phyloP scores from a whole-genome alignment of 2,797 vertebrate species.

The Sebastes iracundus region DNA sequence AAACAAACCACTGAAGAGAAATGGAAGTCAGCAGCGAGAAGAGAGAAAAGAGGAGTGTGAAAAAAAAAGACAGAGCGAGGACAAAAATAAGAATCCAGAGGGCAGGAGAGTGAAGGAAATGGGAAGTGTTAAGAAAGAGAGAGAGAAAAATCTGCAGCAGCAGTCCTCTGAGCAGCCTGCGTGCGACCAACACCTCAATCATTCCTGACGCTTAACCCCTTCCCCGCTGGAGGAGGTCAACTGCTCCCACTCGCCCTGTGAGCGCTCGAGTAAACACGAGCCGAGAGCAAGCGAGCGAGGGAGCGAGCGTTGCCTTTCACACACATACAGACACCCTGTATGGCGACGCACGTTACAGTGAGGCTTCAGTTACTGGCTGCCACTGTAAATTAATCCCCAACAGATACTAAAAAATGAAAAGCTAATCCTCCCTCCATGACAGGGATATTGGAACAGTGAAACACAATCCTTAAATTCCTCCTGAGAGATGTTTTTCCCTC shows the following conservation, averaged over 20 bases:
- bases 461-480: slow-evolving; percentile 61
- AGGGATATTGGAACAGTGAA: slow-evolving; percentile 55
- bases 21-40: neutral
- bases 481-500: slow-evolving; percentile 42
- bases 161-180: slow-evolving; percentile 57
- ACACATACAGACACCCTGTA: slow-evolving; percentile 12
- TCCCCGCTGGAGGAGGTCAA: slow-evolving; percentile 56
- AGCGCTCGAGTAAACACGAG: slow-evolving; percentile 46
- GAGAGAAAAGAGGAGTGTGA: neutral
- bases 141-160: slow-evolving; percentile 44
- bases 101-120: slow-evolving; percentile 37
- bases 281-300: neutral
- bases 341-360: slow-evolving; percentile 26
- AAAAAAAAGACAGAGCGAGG: slow-evolving; percentile 24
- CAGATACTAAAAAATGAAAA: slow-evolving; percentile 62
- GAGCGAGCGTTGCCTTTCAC: neutral
- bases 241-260: slow-evolving; percentile 25
- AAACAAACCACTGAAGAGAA: slow-evolving; percentile 8
- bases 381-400: slow-evolving; percentile 71
- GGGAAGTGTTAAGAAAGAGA: slow-evolving; percentile 38
- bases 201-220: slow-evolving; percentile 70
- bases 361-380: slow-evolving; percentile 59
- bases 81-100: slow-evolving; percentile 51
- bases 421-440: slow-evolving; percentile 60
- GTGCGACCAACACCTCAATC: slow-evolving; percentile 76